phyloP scores from a whole-genome alignment of 2,113 vertebrate genomes.

The Brienomyrus brachyistius region DNA sequence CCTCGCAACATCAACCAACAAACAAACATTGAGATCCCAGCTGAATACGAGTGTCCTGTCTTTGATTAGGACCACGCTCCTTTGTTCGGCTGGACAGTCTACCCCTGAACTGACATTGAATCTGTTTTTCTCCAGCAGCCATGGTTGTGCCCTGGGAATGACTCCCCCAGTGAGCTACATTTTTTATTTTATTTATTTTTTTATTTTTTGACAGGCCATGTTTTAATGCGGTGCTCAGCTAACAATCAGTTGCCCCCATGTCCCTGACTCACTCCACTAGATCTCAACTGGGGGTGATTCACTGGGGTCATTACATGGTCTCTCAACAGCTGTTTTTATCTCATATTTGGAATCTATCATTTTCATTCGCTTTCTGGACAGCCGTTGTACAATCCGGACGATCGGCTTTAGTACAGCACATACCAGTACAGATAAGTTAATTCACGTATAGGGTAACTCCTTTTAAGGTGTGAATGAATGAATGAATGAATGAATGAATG shows the following conservation, averaged over 20 bases:
- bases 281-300: slow-evolving; percentile 24
- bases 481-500: too few relatives aligned
- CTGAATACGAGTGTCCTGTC: background rate
- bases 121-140: slow-evolving; percentile 31
- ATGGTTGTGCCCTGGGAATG: slow-evolving; percentile 19
- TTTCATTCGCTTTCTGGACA: background rate
- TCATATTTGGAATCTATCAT: background rate
- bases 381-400: background rate
- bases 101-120: slow-evolving; percentile 32
- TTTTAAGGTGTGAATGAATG: background rate
- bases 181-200: background rate
- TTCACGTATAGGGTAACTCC: background rate
- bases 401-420: background rate
- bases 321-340: slow-evolving; percentile 7
- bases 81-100: slow-evolving; percentile 20
- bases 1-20: background rate
- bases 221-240: slow-evolving; percentile 16
- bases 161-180: slow-evolving; percentile 21
- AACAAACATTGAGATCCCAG: slow-evolving; percentile 5
- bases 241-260: slow-evolving; percentile 21
- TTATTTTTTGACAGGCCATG: slow-evolving; percentile 17
- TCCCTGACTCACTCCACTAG: slow-evolving; percentile 8
- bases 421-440: background rate
- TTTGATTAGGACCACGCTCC: slow-evolving; percentile 12
- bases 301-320: slow-evolving; percentile 4